A percentile compares a stretch with the other conserved stretches of the same genome.
These are phyloP conservation scores for Oncorhynchus keta DNA, from an alignment of 2,113 vertebrate genomes.

Conservation along the genomic window DNA sequence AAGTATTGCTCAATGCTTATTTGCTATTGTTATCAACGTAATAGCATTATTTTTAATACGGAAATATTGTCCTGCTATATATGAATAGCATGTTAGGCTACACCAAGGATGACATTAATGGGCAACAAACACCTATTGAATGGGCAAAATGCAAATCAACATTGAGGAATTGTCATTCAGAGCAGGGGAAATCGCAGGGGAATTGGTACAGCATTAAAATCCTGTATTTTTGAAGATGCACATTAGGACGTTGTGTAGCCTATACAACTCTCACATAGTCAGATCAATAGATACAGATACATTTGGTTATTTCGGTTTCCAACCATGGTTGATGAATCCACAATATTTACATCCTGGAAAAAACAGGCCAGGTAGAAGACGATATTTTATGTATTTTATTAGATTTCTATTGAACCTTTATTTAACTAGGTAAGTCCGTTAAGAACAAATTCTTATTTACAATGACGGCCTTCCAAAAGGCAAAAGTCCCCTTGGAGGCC, in stretches of 20 bases:
- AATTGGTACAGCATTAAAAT: not conserved
- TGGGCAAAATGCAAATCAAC: not conserved
- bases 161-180: not conserved
- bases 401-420: too few species aligned
- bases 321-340: not conserved
- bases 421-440: too few species aligned
- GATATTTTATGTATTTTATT: too few species aligned
- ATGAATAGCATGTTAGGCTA: not conserved
- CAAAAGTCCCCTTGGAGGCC: too few species aligned
- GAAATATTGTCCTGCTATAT: not conserved
- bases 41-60: not conserved
- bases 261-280: not conserved
- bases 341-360: too few species aligned
- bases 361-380: not conserved
- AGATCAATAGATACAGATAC: not conserved
- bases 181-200: not conserved
- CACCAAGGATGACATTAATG: not conserved
- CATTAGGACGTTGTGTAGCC: not conserved
- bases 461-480: too few species aligned
- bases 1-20: too few species aligned
- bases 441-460: too few species aligned
- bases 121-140: not conserved
- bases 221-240: not conserved
- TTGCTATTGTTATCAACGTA: not conserved
- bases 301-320: not conserved